Base-by-base conservation (phyloP, 2,113 vertebrate genomes). In the Thinocorus orbignyianus region DNA sequence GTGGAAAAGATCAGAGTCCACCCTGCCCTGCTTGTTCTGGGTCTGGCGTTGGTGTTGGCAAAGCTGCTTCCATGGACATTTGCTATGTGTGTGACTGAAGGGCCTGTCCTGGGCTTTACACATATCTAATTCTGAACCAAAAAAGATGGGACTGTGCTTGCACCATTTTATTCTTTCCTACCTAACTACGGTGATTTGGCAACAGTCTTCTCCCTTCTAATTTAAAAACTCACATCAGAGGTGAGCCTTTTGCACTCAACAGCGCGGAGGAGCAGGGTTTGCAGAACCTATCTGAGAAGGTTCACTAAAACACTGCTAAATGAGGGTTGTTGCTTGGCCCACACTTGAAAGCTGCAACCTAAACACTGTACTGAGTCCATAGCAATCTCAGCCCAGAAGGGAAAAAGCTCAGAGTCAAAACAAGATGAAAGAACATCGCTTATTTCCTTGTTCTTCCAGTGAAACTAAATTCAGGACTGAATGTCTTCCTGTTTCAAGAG, bases 241-340 rank as follows among this genome's bases (percentile, higher is more conserved):
- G 39, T 2, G 0, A 24, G 25, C 35, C 13, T 49, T 33, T 41
- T 49, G n/a, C 66, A 49, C 28, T 15, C 16, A 17, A 19, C 0
- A 2, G 42, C 17, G 44, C 16, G 35, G 46, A 30, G 48, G 73
- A 51, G 20, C 81, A 55, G 60, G 15, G 41, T 39, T 64, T 62
- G 55, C 48, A 46, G 51, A 68, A 9, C 48, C 44, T 15, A 0
- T n/a, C 54, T 46, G 3, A 9, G 54, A 25, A 81, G 42, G 11
- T 71, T 55, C 62, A 30, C 19, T 65, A 10, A 58, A 78, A 52
- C 30, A 17, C 31, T 62, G 51, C 78, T 55, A 51, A 8, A 4
- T 55, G 39, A 58, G 16, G 14, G 5, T 5, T 52, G 12, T n/a
- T 65, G 55, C 31, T 83, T 54, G 41, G 28, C 66, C 68, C 35